phyloP scores from a whole-genome alignment of 2,888 invertebrate genomes.

The Euplexia lucipara region DNA sequence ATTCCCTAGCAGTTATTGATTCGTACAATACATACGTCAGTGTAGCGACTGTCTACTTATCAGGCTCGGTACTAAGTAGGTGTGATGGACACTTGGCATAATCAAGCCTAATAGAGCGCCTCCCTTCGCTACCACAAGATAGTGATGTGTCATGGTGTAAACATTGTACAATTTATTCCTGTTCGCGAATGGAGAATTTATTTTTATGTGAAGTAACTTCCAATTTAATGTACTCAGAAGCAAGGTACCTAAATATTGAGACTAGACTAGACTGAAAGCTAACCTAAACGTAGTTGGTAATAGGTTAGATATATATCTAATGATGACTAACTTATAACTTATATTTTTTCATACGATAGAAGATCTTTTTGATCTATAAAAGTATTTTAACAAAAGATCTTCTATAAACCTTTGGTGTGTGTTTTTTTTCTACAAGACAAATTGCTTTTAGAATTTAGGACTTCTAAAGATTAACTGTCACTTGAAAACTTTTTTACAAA shows the following conservation, averaged over 20 bases:
- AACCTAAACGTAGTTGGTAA: no score
- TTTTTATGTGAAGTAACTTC: background rate
- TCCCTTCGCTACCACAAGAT: conserved; percentile 33
- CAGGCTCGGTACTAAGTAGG: conserved; percentile 51
- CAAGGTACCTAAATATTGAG: no score
- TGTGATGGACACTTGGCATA: conserved; percentile 79
- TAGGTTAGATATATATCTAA: no score
- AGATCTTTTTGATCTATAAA: no score
- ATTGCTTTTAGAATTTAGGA: background rate
- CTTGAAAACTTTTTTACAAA: no score
- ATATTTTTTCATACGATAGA: no score
- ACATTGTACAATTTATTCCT: conserved; percentile 15
- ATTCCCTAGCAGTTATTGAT: conserved; percentile 29
- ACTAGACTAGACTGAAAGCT: no score
- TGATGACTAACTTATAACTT: no score
- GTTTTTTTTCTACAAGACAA: background rate
- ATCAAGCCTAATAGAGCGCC: conserved; percentile 73
- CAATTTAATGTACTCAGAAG: no score
- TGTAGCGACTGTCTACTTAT: conserved; percentile 24
- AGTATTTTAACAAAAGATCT: no score
- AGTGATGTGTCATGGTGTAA: conserved; percentile 22
- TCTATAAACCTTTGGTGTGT: no score
- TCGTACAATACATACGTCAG: conserved; percentile 8
- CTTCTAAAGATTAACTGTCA: background rate
- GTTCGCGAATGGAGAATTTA: background rate